A percentile compares a stretch with the other conserved stretches of the same genome.
Conservation (phyloP, 2,888 invertebrate genomes). For the Mesorhabditis belari region DNA sequence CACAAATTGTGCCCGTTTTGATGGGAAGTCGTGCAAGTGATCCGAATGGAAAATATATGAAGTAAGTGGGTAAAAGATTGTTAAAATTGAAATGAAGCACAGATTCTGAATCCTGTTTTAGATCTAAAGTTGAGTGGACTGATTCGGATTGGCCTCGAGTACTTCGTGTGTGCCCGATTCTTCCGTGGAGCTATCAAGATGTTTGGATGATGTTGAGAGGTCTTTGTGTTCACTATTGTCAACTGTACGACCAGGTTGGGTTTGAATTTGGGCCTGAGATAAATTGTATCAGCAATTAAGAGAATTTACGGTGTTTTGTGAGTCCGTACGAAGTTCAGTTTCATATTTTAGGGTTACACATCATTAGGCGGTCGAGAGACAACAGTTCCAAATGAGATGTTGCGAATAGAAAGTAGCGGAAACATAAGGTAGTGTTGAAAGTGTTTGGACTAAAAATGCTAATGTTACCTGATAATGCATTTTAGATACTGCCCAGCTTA, state of each 20-base stretch:
- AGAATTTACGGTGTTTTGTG: neutral
- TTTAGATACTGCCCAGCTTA: conserved; percentile 39
- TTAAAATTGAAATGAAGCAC: neutral
- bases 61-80: conserved; percentile 7
- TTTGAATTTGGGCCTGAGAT: neutral
- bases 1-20: conserved; percentile 71
- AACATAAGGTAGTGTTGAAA: conserved; percentile 1
- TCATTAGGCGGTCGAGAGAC: conserved; percentile 77
- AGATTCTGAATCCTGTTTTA: too few species aligned
- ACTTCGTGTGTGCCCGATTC: conserved; percentile 62
- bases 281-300: neutral
- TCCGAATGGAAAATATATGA: conserved; percentile 56
- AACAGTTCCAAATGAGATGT: conserved; percentile 59
- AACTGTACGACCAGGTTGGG: conserved; percentile 68
- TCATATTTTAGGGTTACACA: conserved; percentile 67
- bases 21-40: conserved; percentile 88
- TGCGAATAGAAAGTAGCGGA: conserved; percentile 2
- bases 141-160: conserved; percentile 83
- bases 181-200: conserved; percentile 59
- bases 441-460: conserved; percentile 14
- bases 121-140: conserved; percentile 59
- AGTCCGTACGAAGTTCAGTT: neutral
- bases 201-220: conserved; percentile 81
- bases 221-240: conserved; percentile 78
- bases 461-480: neutral